Conservation (phyloP, 37 sponge, comb jelly and placozoan genomes). For the Chondrosia reniformis region DNA sequence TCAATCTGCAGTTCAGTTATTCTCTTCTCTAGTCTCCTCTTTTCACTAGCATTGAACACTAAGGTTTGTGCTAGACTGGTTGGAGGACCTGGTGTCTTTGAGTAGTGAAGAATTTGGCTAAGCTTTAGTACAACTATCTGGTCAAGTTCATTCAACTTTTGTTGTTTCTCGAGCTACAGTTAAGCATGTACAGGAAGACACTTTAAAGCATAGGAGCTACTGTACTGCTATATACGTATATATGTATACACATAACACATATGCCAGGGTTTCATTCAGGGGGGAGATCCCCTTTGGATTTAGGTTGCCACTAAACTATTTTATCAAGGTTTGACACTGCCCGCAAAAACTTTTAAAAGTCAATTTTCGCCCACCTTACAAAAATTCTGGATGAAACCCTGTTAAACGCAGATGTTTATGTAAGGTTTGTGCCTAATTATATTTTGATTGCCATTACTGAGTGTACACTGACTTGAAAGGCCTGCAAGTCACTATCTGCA, state of each 20-base stretch:
- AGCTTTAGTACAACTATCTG: slow-evolving; percentile 77
- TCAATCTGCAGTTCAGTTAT: slow-evolving; percentile 78
- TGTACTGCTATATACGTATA: neutral
- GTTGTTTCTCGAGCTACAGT: slow-evolving; percentile 92
- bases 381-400: too few species aligned
- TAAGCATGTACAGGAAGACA: neutral
- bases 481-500: slow-evolving; percentile 82
- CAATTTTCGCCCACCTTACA: too few species aligned
- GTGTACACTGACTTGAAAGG: slow-evolving; percentile 47
- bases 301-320: too few species aligned
- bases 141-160: slow-evolving; percentile 93
- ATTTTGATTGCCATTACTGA: too few species aligned
- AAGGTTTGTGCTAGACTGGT: slow-evolving; percentile 55
- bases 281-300: too few species aligned
- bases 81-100: slow-evolving; percentile 29
- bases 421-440: too few species aligned
- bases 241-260: too few species aligned
- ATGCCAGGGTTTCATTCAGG: too few species aligned
- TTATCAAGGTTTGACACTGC: too few species aligned
- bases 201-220: neutral
- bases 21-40: slow-evolving; percentile 42
- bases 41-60: slow-evolving; percentile 67
- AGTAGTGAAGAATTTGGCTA: slow-evolving; percentile 76
- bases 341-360: too few species aligned
- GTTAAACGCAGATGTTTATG: too few species aligned